A percentile compares a stretch with the other conserved stretches of the same genome.
Evolutionary conservation across 1,140 invertebrate species (phyloP).

Genomic region (Pseudachorutes palmiensis): DNA sequence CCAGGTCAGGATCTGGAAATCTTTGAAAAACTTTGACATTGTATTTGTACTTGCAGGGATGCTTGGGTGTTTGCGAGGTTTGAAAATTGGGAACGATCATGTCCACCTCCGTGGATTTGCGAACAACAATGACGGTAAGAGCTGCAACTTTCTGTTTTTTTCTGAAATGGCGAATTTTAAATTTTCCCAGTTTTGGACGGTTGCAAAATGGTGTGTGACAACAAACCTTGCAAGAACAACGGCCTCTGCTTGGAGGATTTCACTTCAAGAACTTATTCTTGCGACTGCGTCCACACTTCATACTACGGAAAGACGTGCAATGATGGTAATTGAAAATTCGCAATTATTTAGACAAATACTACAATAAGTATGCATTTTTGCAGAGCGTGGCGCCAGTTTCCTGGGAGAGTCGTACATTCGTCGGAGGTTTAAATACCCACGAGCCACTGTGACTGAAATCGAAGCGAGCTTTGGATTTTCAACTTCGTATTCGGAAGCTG

Average conservation of each 20-base stretch:
- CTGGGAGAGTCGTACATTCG: slow-evolving; percentile 72
- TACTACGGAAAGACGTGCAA: slow-evolving; percentile 68
- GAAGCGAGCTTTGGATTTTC: slow-evolving; percentile 61
- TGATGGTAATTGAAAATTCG: slow-evolving; percentile 45
- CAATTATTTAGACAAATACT: background rate
- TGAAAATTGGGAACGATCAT: slow-evolving; percentile 71
- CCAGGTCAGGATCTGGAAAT: background rate
- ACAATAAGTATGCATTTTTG: slow-evolving; percentile 38
- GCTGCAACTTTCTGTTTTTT: background rate
- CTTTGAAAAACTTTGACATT: background rate
- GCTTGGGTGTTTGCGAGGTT: slow-evolving; percentile 76
- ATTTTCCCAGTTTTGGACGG: slow-evolving; percentile 56
- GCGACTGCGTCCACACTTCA: slow-evolving; percentile 78
- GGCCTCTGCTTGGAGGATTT: slow-evolving; percentile 80
- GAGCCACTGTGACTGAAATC: slow-evolving; percentile 60
- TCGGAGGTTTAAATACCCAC: slow-evolving; percentile 55
- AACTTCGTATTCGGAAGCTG: slow-evolving; percentile 23
- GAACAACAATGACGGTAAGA: slow-evolving; percentile 56
- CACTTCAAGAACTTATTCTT: slow-evolving; percentile 68
- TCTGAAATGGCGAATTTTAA: background rate
- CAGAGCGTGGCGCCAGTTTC: slow-evolving; percentile 79
- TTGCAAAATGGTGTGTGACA: slow-evolving; percentile 82
- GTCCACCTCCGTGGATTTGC: slow-evolving; percentile 62
- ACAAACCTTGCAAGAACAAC: slow-evolving; percentile 74
- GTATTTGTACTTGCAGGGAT: slow-evolving; percentile 56